Conservation (phyloP, 2,888 invertebrate species). For the Stenichneumon culpator region DNA sequence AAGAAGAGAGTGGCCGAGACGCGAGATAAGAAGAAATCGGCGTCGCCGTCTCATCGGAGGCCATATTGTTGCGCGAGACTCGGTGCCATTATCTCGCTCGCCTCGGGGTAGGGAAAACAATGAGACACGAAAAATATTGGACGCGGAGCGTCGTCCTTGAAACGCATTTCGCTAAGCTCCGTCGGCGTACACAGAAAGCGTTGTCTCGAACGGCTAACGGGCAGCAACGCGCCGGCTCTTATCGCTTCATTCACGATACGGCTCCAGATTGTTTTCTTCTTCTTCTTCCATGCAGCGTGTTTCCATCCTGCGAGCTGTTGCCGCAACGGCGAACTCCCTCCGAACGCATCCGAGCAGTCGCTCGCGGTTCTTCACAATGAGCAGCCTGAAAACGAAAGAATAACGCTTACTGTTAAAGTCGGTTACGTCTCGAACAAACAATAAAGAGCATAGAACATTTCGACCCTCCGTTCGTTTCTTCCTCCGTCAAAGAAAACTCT, state of each 20-base stretch:
- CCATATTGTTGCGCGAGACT: background rate
- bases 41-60: background rate
- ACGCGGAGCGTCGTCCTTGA: background rate
- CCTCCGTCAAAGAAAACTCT: conserved; percentile 34
- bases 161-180: background rate
- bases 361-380: conserved; percentile 2
- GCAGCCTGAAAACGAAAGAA: background rate
- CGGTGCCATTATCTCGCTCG: background rate
- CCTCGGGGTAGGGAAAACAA: background rate
- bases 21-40: background rate
- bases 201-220: conserved; percentile 2
- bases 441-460: conserved; percentile 4
- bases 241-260: conserved; percentile 27
- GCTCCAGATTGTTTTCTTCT: conserved; percentile 5
- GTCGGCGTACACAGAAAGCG: background rate
- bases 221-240: background rate
- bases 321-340: background rate
- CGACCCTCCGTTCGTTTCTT: background rate
- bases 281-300: background rate
- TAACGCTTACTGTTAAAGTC: background rate
- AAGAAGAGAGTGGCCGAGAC: background rate
- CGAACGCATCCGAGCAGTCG: background rate
- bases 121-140: background rate
- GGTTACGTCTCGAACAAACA: conserved; percentile 38
- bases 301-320: background rate